Percentiles rank a stretch among this genome's conserved stretches.
Evolutionary conservation across 2,888 invertebrate genomes (phyloP).

Genomic region (Heliconius ethilla): DNA sequence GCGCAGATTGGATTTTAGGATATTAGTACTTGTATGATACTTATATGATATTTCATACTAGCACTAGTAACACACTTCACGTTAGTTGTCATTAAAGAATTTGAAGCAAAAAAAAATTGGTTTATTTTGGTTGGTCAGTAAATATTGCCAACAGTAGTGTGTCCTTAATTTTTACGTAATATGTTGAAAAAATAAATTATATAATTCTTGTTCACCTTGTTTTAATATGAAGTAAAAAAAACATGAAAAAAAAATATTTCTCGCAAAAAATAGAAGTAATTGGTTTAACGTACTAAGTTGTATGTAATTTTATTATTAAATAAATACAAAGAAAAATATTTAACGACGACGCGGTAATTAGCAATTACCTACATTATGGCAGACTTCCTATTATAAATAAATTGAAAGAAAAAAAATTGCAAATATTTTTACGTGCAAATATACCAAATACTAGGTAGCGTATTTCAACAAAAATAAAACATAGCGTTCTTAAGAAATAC

Average conservation of each 20-base stretch:
- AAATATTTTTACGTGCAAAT: not conserved
- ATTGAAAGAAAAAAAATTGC: not conserved
- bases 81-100: too few species aligned
- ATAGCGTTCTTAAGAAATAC: not conserved
- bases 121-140: not conserved
- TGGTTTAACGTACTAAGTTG: not conserved
- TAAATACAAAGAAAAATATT: not conserved
- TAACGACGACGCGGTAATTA: conserved; percentile 7
- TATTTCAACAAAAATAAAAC: not conserved
- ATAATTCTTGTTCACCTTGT: conserved; percentile 16
- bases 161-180: conserved; percentile 10
- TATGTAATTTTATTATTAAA: not conserved
- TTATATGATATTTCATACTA: not conserved
- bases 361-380: not conserved
- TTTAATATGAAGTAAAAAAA: not conserved
- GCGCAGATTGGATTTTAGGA: not conserved
- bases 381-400: conserved; percentile 3
- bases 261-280: conserved; percentile 4
- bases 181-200: conserved; percentile 4
- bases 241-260: not conserved
- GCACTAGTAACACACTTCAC: too few species aligned
- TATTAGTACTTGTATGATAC: not conserved
- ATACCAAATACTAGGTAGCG: too few species aligned
- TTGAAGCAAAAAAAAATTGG: not conserved
- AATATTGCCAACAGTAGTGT: not conserved